A percentile compares a stretch with the other conserved stretches of the same genome.
Evolutionary conservation across 2,113 vertebrate genomes (phyloP).

Genomic region (Trichomycterus rosablanca): DNA sequence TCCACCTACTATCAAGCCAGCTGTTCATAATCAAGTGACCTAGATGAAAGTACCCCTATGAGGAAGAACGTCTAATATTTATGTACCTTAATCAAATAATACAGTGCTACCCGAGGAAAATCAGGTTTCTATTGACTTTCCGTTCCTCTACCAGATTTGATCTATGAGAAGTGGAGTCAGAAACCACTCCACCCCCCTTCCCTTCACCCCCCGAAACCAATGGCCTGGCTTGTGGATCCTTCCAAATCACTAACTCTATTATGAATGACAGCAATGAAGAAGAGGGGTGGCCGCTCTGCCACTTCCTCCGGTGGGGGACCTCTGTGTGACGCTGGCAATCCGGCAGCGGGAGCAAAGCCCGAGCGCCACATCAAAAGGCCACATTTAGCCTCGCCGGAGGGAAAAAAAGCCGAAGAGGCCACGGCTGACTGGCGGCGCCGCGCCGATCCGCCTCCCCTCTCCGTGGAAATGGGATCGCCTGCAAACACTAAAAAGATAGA

Average conservation of each 20-base stretch:
- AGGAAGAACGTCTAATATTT: constrained; percentile 12
- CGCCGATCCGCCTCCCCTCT: constrained; percentile 17
- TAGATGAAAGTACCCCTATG: constrained; percentile 8
- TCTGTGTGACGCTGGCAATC: constrained; percentile 31
- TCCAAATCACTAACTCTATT: constrained; percentile 39
- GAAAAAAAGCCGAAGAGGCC: constrained; percentile 13
- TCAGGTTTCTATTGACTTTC: constrained; percentile 29
- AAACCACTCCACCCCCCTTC: background rate
- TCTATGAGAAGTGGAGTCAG: constrained; percentile 11
- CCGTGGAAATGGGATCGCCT: constrained; percentile 39
- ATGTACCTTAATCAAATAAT: constrained; percentile 25
- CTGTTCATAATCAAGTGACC: constrained; percentile 8
- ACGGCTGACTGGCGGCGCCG: constrained; percentile 12
- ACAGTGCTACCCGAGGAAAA: constrained; percentile 17
- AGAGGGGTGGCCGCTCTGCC: constrained; percentile 24
- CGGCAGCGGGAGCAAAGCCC: constrained; percentile 22
- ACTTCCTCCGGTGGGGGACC: constrained; percentile 32
- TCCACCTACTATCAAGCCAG: constrained; percentile 4
- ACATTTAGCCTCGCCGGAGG: constrained; percentile 18
- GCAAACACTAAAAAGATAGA: constrained; percentile 42
- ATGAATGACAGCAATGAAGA: constrained; percentile 32
- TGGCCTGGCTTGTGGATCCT: constrained; percentile 21
- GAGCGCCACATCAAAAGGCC: constrained; percentile 39
- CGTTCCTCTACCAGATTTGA: constrained; percentile 26
- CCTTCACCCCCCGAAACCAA: background rate